phyloP scores from a whole-genome alignment of 2,888 invertebrate genomes.

The Bellardia pandia region DNA sequence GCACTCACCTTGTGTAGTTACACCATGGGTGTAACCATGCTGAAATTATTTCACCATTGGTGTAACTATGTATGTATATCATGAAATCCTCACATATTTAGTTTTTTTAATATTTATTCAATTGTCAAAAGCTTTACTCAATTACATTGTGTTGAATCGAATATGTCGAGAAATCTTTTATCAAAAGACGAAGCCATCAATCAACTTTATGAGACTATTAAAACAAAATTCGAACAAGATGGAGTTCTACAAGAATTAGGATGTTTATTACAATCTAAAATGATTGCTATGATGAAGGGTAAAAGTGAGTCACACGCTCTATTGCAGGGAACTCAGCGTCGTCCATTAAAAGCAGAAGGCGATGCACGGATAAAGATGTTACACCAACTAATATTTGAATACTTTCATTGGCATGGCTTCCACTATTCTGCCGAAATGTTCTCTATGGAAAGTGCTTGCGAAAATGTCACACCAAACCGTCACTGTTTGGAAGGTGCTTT shows the following conservation, averaged over 20 bases:
- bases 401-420: constrained; percentile 81
- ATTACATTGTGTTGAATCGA: too few species aligned
- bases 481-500: constrained; percentile 76
- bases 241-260: constrained; percentile 78
- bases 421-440: constrained; percentile 82
- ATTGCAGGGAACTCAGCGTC: constrained; percentile 35
- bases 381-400: constrained; percentile 83
- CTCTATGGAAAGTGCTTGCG: constrained; percentile 79
- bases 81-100: too few species aligned
- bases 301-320: constrained; percentile 65
- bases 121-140: too few species aligned
- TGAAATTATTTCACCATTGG: too few species aligned
- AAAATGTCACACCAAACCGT: constrained; percentile 74
- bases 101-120: too few species aligned
- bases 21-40: too few species aligned
- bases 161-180: constrained; percentile 42
- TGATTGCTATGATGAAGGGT: constrained; percentile 78
- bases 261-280: constrained; percentile 78
- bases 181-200: constrained; percentile 74
- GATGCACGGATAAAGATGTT: constrained; percentile 75
- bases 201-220: constrained; percentile 76
- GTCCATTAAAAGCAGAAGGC: constrained; percentile 49
- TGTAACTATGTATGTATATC: too few species aligned
- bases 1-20: too few species aligned
- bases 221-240: constrained; percentile 76